These are phyloP conservation scores for Muricea muricata DNA, from an alignment of 92 coral and sea anemone genomes.

Conservation along the genomic window DNA sequence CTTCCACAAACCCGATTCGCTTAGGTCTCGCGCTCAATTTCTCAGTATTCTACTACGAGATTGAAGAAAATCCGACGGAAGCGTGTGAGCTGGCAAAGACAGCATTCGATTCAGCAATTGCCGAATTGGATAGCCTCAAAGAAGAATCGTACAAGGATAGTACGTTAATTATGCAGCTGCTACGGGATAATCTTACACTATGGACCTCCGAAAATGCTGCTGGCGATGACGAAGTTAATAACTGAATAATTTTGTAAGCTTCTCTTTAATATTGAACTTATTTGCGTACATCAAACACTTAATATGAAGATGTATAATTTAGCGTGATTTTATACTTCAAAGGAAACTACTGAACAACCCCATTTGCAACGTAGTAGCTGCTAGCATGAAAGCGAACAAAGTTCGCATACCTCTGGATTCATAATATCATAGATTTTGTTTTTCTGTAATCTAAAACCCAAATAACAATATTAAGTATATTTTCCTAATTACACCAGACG, in stretches of 20 bases:
- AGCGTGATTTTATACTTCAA: slow-evolving; percentile 1
- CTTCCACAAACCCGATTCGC: slow-evolving; percentile 62
- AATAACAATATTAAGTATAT: no score
- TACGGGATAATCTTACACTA: slow-evolving; percentile 67
- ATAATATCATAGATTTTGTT: no score
- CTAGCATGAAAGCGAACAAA: neutral
- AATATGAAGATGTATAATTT: neutral
- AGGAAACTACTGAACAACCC: neutral
- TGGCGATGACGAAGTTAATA: slow-evolving; percentile 47
- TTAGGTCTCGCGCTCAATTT: slow-evolving; percentile 67
- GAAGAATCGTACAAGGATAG: slow-evolving; percentile 67
- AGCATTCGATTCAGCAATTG: slow-evolving; percentile 65
- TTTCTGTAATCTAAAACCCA: no score
- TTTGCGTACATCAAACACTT: slow-evolving; percentile 22
- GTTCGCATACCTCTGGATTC: neutral
- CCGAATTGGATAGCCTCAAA: slow-evolving; percentile 51
- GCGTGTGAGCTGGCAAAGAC: slow-evolving; percentile 60
- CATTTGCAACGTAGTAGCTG: neutral
- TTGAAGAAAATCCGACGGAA: slow-evolving; percentile 6
- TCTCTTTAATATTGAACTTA: neutral
- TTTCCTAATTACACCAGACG: no score
- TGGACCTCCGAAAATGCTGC: slow-evolving; percentile 53
- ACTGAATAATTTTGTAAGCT: slow-evolving; percentile 51
- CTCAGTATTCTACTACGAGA: slow-evolving; percentile 68
- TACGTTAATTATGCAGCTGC: slow-evolving; percentile 69